phyloP scores from a whole-genome alignment of 2,113 vertebrate genomes.

The Brachionichthys hirsutus region DNA sequence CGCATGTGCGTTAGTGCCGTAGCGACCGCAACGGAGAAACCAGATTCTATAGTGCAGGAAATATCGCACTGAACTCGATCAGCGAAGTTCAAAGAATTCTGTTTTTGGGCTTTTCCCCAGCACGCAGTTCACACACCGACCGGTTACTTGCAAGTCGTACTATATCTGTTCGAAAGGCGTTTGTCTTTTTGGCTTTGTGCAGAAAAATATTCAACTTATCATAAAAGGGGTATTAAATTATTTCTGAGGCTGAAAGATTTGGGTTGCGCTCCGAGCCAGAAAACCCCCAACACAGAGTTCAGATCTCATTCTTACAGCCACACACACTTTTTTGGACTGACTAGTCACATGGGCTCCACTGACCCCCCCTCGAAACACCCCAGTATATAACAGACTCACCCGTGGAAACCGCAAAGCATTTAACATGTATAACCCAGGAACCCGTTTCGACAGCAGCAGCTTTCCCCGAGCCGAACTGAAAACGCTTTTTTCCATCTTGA shows the following conservation, averaged over 20 bases:
- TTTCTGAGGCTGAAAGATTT: conserved; percentile 57
- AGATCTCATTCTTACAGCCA: conserved; percentile 20
- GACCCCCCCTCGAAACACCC: conserved; percentile 1
- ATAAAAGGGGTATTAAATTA: conserved; percentile 56
- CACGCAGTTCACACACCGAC: conserved; percentile 10
- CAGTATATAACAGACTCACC: too few species aligned
- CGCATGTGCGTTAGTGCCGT: conserved; percentile 20
- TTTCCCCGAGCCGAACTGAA: conserved; percentile 32
- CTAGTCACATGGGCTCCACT: conserved; percentile 25
- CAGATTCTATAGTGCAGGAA: conserved; percentile 53
- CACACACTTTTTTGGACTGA: conserved; percentile 46
- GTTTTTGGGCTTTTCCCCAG: conserved; percentile 30
- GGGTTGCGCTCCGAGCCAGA: conserved; percentile 15
- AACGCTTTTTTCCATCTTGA: conserved; percentile 27
- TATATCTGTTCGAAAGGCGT: neutral
- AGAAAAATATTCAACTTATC: conserved; percentile 50
- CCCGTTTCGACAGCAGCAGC: conserved; percentile 21
- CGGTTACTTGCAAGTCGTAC: conserved; percentile 17
- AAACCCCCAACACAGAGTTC: conserved; percentile 35
- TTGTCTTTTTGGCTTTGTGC: conserved; percentile 75
- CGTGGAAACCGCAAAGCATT: conserved; percentile 16
- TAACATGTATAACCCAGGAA: conserved; percentile 13
- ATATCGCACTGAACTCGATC: conserved; percentile 28
- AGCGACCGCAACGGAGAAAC: conserved; percentile 33
- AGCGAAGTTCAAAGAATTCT: conserved; percentile 56